A percentile compares a stretch with the other conserved stretches of the same genome.
Conservation (phyloP, 2,113 vertebrate genomes). For the Thamnophis sirtalis region DNA sequence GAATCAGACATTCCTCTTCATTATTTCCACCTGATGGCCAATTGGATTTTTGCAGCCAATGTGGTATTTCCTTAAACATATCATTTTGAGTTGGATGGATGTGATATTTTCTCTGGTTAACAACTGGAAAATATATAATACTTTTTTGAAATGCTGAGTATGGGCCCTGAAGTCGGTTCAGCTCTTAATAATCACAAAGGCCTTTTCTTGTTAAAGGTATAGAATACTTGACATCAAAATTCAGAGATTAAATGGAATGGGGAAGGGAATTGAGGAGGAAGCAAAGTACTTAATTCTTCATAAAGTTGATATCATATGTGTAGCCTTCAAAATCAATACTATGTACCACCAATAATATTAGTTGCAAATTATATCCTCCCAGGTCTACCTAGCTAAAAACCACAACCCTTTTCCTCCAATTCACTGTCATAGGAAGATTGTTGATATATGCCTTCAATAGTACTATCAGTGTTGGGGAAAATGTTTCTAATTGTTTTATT, state of each 20-base stretch:
- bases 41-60: background rate
- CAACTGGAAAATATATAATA: background rate
- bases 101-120: background rate
- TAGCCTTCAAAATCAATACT: background rate
- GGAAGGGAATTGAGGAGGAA: background rate
- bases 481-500: background rate
- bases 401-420: background rate
- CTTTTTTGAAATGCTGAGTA: background rate
- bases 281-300: background rate
- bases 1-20: background rate
- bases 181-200: background rate
- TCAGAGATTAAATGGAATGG: too few species aligned
- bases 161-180: background rate
- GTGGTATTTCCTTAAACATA: background rate
- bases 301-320: background rate
- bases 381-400: background rate
- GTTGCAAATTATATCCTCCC: background rate
- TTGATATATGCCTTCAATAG: background rate
- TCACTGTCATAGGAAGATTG: background rate
- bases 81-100: background rate
- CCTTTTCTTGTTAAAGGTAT: background rate
- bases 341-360: background rate
- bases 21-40: background rate
- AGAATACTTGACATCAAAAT: background rate
- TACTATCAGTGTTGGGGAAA: background rate